Percentiles rank a stretch among this genome's conserved stretches.
Evolutionary conservation across 2,797 vertebrate species (phyloP).

Genomic region (Lagocephalus sceleratus): DNA sequence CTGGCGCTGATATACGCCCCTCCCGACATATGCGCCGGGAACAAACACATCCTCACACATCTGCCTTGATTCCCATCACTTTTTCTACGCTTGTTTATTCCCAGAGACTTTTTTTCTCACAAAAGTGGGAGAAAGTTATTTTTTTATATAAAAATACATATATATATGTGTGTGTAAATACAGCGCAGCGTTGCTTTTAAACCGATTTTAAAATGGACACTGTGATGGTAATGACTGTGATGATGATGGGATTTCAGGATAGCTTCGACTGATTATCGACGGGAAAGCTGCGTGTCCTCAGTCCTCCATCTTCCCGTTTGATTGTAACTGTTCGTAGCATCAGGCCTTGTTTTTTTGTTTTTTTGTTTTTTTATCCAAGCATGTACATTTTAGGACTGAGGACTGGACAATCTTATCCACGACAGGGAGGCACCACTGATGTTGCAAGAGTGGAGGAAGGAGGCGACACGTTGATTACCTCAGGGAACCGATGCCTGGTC

Average conservation of each 20-base stretch:
- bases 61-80: slow-evolving; percentile 1
- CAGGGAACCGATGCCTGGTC: not conserved
- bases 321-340: no score
- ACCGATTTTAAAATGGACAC: slow-evolving; percentile 36
- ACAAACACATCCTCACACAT: slow-evolving; percentile 13
- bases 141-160: slow-evolving; percentile 66
- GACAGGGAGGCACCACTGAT: slow-evolving; percentile 42
- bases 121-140: slow-evolving; percentile 41
- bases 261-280: no score
- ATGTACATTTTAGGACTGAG: no score
- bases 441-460: slow-evolving; percentile 6
- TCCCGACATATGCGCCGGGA: slow-evolving; percentile 3
- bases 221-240: slow-evolving; percentile 53
- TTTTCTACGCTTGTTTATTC: not conserved
- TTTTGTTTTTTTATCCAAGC: no score
- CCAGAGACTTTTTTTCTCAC: slow-evolving; percentile 1
- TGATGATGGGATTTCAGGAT: slow-evolving; percentile 17
- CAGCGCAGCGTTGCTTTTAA: slow-evolving; percentile 24
- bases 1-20: slow-evolving; percentile 1
- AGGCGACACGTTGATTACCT: slow-evolving; percentile 9
- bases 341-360: no score
- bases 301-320: no score
- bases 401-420: not conserved
- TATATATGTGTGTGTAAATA: slow-evolving; percentile 30
- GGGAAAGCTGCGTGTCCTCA: no score